Evolutionary conservation across 2,888 invertebrate genomes (phyloP), one percentile per base, ranked within the genome.

Genomic region (Patella ulyssiponensis): DNA sequence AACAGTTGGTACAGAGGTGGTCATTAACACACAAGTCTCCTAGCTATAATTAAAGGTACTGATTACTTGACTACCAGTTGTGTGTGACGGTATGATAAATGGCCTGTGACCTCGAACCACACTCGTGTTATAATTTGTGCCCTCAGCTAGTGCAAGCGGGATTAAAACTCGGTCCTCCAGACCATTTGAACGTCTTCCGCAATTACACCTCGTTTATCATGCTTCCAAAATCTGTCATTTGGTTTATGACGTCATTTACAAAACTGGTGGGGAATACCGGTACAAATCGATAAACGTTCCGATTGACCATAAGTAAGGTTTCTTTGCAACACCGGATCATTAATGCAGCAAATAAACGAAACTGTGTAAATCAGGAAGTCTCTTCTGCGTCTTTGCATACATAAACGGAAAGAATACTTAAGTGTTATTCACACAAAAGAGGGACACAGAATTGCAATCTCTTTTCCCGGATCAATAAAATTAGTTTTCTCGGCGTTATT

Each of bases 121-220:
- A 64, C 64, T 64, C 23, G 64, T 64, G 64, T 64, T 64, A 64
- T 64, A 64, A 64, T 64, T 64, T 64, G 64, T 64, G 64, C 64
- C 64, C 64, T 64, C 14, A 23, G 20, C 64, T 23, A 23, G 23
- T 64, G 64, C 64, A 64, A 64, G 64, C 64, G 64, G 64, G 64
- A 64, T 64, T 64, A 64, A 64, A 64, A 44, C 20, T 64, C 23
- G 64, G 64, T 23, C 64, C 64, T 23, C 20, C 23, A 64, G 64
- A 64, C 64, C 20, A 64, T 20, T 23, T 20, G 23, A 64, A 64
- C 64, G 64, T 23, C 64, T 64, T 64, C 64, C 64, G 23, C 64
- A 64, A 64, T 64, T 64, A 64, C 23, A 64, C 64, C 64, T 64
- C 64, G 23, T 64, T 64, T 7, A 64, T 64, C 64, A 64, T 64